These are phyloP conservation scores for Rousettus leschenaultii DNA, from an alignment of 2,113 vertebrate genomes.

Conservation along the genomic window DNA sequence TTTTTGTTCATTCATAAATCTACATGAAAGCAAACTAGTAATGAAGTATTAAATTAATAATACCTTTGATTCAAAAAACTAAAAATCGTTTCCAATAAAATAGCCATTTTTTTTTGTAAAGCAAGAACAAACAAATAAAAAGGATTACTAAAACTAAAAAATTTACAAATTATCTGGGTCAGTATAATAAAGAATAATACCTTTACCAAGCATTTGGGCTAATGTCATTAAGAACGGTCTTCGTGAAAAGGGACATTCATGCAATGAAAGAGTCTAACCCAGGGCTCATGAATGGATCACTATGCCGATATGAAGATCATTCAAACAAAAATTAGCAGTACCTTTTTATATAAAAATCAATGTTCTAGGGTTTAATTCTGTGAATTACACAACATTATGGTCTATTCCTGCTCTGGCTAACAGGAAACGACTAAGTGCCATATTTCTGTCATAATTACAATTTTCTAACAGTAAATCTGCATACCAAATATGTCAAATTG, in stretches of 20 bases:
- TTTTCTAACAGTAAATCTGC: constrained; percentile 70
- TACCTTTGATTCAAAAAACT: neutral
- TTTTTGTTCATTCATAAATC: neutral
- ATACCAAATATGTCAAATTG: constrained; percentile 71
- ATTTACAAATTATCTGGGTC: neutral
- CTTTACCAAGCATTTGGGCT: neutral
- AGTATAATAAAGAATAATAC: neutral
- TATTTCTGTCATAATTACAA: constrained; percentile 75
- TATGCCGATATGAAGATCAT: constrained; percentile 45
- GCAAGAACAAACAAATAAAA: neutral
- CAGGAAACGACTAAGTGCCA: constrained; percentile 66
- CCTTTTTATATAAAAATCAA: constrained; percentile 77
- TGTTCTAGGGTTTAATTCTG: constrained; percentile 66
- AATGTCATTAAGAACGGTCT: neutral
- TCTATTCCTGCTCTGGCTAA: constrained; percentile 66
- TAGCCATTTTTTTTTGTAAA: neutral
- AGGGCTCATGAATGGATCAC: constrained; percentile 7
- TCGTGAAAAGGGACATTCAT: neutral
- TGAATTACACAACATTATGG: constrained; percentile 71
- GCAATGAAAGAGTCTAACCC: constrained; percentile 62
- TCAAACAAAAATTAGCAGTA: constrained; percentile 72
- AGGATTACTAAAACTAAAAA: neutral
- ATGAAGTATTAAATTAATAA: neutral
- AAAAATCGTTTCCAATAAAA: constrained; percentile 40
- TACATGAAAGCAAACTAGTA: constrained; percentile 8